phyloP scores from a whole-genome alignment of 1,140 invertebrate species.

The Hestina assimilis region DNA sequence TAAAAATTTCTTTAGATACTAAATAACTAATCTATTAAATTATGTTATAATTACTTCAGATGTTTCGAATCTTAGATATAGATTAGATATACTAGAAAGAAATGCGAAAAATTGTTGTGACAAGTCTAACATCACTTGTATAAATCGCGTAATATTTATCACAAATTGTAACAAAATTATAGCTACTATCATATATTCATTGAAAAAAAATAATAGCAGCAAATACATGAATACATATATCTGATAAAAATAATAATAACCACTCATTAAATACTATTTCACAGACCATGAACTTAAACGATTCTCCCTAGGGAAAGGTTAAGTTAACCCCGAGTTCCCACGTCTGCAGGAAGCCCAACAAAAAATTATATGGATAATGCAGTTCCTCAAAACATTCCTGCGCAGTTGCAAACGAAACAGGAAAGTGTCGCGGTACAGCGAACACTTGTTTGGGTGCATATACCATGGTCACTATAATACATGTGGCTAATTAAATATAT shows the following conservation, averaged over 20 bases:
- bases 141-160: no score
- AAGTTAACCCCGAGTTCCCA: conserved; percentile 24
- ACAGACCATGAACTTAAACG: conserved; percentile 2
- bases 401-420: conserved; percentile 18
- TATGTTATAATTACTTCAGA: no score
- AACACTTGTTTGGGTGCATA: conserved; percentile 19
- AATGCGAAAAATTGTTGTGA: no score
- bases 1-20: no score
- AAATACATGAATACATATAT: no score
- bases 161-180: no score
- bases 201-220: no score
- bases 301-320: conserved; percentile 22
- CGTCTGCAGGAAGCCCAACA: conserved; percentile 27
- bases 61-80: no score
- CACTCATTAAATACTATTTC: not conserved
- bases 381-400: conserved; percentile 24
- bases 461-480: conserved; percentile 8
- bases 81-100: no score
- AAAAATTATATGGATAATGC: conserved; percentile 24
- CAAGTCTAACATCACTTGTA: no score
- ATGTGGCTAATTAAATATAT: not conserved
- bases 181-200: no score
- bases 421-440: conserved; percentile 24
- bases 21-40: no score
- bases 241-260: not conserved